phyloP scores from a whole-genome alignment of 2,113 vertebrate species.

The Malaclemys terrapin region DNA sequence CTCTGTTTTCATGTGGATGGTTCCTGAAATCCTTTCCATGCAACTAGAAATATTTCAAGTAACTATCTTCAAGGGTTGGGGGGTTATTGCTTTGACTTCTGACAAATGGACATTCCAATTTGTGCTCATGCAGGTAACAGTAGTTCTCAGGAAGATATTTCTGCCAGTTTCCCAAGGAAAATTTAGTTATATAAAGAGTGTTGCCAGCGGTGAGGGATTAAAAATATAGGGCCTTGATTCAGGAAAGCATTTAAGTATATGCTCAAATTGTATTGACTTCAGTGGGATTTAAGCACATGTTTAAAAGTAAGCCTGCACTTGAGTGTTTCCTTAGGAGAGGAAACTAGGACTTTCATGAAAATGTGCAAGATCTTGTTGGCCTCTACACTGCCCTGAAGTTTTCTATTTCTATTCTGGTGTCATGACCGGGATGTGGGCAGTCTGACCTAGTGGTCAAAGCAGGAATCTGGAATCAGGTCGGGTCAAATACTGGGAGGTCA shows the following conservation, averaged over 20 bases:
- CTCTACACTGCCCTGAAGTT: fast-evolving
- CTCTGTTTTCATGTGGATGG: fast-evolving
- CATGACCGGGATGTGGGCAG: no score
- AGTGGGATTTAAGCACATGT: background rate
- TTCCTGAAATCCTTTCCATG: background rate
- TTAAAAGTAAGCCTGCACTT: background rate
- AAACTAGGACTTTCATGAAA: fast-evolving
- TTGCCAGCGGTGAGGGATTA: background rate
- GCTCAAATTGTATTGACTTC: background rate
- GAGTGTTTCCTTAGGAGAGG: fast-evolving
- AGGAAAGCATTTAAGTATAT: no score
- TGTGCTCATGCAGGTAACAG: no score
- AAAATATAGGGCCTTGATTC: fast-evolving
- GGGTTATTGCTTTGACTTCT: background rate
- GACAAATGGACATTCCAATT: fast-evolving
- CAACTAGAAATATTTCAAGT: background rate
- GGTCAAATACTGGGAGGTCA: no score
- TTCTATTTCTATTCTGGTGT: background rate
- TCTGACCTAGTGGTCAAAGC: no score
- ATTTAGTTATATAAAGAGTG: background rate
- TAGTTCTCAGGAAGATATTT: no score
- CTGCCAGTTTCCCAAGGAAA: background rate
- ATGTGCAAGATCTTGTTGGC: fast-evolving
- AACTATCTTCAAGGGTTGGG: background rate
- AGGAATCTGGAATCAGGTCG: no score